phyloP scores from a whole-genome alignment of 2,888 invertebrate genomes.

The Agrochola lychnidis region DNA sequence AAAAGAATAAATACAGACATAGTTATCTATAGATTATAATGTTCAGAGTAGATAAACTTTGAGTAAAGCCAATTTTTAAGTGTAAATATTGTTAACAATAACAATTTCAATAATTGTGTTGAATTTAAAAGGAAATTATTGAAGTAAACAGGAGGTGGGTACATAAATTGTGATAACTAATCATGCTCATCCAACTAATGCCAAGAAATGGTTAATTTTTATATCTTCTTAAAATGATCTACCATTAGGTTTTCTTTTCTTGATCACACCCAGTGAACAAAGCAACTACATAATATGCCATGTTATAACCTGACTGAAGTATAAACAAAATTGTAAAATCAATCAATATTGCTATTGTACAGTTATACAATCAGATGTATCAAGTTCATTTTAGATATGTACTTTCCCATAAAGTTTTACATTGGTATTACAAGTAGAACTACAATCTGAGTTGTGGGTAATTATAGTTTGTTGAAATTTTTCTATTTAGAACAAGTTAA shows the following conservation, averaged over 20 bases:
- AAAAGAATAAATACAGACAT: too few relatives aligned
- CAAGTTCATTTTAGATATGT: conserved; percentile 14
- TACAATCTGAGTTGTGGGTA: conserved; percentile 26
- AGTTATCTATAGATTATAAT: not conserved
- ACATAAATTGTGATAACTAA: not conserved
- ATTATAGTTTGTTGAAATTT: not conserved
- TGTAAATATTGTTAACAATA: conserved; percentile 6
- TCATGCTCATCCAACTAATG: not conserved
- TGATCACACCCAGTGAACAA: conserved; percentile 17
- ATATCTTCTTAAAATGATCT: not conserved
- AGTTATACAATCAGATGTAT: conserved; percentile 39
- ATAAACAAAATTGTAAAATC: conserved; percentile 36
- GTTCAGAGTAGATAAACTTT: not conserved
- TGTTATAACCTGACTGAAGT: conserved; percentile 7
- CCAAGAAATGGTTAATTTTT: not conserved
- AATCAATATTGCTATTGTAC: conserved; percentile 43
- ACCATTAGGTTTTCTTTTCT: not conserved
- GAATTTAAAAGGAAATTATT: not conserved
- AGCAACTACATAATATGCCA: not conserved
- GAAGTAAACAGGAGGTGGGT: not conserved
- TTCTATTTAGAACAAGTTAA: conserved; percentile 1
- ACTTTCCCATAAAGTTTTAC: conserved; percentile 8
- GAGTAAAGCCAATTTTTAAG: not conserved
- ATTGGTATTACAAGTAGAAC: not conserved
- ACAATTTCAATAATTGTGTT: not conserved